Conservation (phyloP, 2,797 vertebrate genomes). For the Rhynchotus rufescens region DNA sequence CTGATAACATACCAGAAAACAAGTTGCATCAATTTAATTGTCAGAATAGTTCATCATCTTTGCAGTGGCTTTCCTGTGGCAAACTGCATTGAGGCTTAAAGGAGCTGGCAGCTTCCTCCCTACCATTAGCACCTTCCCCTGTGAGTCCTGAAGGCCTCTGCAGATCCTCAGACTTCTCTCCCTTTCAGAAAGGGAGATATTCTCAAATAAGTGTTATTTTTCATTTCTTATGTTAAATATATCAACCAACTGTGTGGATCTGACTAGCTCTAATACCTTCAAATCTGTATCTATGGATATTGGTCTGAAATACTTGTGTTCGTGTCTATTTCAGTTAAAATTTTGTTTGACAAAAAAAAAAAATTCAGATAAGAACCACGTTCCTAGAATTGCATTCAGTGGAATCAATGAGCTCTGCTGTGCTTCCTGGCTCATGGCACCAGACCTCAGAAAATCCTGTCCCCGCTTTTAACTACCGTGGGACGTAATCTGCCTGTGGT, state of each 20-base stretch:
- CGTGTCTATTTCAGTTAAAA: not conserved
- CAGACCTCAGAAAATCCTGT: not conserved
- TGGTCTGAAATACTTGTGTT: not conserved
- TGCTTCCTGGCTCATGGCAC: not conserved
- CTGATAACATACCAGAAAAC: not conserved
- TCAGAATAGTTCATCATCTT: not conserved
- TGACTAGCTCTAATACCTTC: not conserved
- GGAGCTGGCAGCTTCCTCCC: not conserved
- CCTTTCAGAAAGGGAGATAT: not conserved
- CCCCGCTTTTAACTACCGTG: fast-evolving
- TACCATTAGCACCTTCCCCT: not conserved
- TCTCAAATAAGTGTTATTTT: not conserved
- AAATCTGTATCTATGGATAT: not conserved
- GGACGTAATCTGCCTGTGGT: fast-evolving
- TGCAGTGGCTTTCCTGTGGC: not conserved
- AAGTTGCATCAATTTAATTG: not conserved
- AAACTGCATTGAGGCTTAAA: not conserved
- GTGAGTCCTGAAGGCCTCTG: not conserved
- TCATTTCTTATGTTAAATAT: not conserved
- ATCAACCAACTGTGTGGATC: fast-evolving
- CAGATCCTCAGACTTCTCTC: not conserved
- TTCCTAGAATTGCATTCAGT: not conserved
- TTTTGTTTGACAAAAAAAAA: not conserved
- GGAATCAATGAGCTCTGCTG: not conserved
- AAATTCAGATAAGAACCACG: not conserved